Evolutionary conservation across 92 coral and sea anemone genomes (phyloP).

Genomic region (Phymanthus crucifer): DNA sequence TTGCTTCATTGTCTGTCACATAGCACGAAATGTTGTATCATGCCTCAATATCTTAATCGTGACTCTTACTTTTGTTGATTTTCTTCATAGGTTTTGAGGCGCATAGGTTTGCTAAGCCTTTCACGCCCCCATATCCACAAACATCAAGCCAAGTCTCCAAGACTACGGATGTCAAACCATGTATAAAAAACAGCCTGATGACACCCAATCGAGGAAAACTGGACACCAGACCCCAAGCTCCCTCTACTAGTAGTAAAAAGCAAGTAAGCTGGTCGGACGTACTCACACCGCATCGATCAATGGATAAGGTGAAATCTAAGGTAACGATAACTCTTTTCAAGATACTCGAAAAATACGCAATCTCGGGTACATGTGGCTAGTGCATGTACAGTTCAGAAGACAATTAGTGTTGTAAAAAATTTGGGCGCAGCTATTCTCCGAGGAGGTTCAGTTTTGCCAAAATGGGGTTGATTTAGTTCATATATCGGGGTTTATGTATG

Average conservation of each 20-base stretch:
- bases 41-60: too few relatives aligned
- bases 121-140: constrained; percentile 9
- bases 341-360: neutral
- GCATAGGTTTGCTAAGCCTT: constrained; percentile 18
- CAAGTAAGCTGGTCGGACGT: constrained; percentile 37
- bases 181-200: neutral
- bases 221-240: constrained; percentile 7
- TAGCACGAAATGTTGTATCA: too few relatives aligned
- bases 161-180: neutral
- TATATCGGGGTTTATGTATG: too few relatives aligned
- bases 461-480: too few relatives aligned
- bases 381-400: too few relatives aligned
- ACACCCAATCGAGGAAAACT: constrained; percentile 30
- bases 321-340: neutral
- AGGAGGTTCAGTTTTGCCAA: too few relatives aligned
- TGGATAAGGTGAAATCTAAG: neutral
- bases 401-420: too few relatives aligned
- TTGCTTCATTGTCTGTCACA: too few relatives aligned
- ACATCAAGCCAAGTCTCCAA: neutral
- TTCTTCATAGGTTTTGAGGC: neutral
- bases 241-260: constrained; percentile 9
- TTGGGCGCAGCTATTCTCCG: too few relatives aligned
- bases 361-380: too few relatives aligned
- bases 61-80: neutral
- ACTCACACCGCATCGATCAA: constrained; percentile 28